Base-by-base conservation (phyloP, 2,113 vertebrate genomes). In the Trachemys scripta region DNA sequence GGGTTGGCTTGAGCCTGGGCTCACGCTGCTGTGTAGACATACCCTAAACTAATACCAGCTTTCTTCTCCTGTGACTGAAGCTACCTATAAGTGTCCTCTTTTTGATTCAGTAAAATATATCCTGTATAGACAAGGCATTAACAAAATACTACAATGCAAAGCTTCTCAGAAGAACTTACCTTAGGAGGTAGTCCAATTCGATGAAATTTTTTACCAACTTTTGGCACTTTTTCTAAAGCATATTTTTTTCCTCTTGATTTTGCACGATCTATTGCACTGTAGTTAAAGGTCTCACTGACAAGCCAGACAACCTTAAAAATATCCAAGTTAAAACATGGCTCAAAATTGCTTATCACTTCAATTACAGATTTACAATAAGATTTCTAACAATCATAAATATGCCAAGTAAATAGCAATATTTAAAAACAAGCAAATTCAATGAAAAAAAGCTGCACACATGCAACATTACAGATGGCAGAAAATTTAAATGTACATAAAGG, bases 191-290 rank as follows among this genome's bases (percentile, higher is more conserved):
- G 98, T 94, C 99, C 99, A 84, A 99, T 99, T 92, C 99, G 98
- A 98, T 99, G 99, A 97, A 99, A 99, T 94, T 99, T 99, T 94
- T 99, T 98, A 86, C 99, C 99, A 87, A 99, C 99, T 98, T 99
- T 99, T 91, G 99, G 99, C 90, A 99, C 99, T 98, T 99, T 99
- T 97, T 99, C 99, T 93, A 99, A 98, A 94, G 99, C 99, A 11
- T 99, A 99, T 97, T 99, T 99, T 97, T 99, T 99, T 90, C 99
- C 99, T 97, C 98, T 98, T 88, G 99, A 99, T 97, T 99, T 99
- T 88, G 99, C 99, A 91, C 99, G 98, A 96, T 99, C 99, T 92
- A 99, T 99, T 91, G 99, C 98, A 90, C 96, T 99, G 93, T 99
- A 99, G 98, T 99, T 99, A 97, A 99, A 99, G 1, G 99, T 99